Conservation (phyloP, 1,140 invertebrate species). For the Proctacanthus coquilletti region DNA sequence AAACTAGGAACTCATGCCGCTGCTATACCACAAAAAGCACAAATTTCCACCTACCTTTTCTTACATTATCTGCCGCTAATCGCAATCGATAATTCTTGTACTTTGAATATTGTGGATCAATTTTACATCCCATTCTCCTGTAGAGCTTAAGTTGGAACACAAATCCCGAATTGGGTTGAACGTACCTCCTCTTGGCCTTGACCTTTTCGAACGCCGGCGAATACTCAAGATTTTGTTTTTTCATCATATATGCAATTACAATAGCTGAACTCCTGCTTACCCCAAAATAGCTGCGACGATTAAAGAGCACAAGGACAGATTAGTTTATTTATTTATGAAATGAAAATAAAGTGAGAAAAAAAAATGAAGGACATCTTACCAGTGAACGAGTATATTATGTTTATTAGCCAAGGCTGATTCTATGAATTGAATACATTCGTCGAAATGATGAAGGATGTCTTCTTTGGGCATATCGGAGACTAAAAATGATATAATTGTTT, state of each 20-base stretch:
- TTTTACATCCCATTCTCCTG: slow-evolving; percentile 52
- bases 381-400: slow-evolving; percentile 60
- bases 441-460: slow-evolving; percentile 62
- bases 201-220: slow-evolving; percentile 51
- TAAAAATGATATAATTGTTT: slow-evolving; percentile 27
- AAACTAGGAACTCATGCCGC: too few species aligned
- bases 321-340: slow-evolving; percentile 5
- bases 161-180: slow-evolving; percentile 59
- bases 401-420: slow-evolving; percentile 35
- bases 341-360: slow-evolving; percentile 2
- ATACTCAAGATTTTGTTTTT: slow-evolving; percentile 55
- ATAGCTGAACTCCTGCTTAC: slow-evolving; percentile 72
- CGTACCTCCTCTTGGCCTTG: slow-evolving; percentile 44
- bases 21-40: too few species aligned
- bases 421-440: slow-evolving; percentile 59
- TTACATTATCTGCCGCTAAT: slow-evolving; percentile 62
- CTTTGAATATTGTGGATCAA: slow-evolving; percentile 52
- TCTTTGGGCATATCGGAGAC: slow-evolving; percentile 68
- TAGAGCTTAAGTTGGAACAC: slow-evolving; percentile 59
- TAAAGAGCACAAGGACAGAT: slow-evolving; percentile 7
- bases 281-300: slow-evolving; percentile 60
- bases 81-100: slow-evolving; percentile 62
- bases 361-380: slow-evolving; percentile 43
- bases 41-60: slow-evolving; percentile 38
- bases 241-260: slow-evolving; percentile 73